A percentile compares a stretch with the other conserved stretches of the same genome.
Conservation (phyloP, 2,888 invertebrate species). For the Crioceris asparagi region DNA sequence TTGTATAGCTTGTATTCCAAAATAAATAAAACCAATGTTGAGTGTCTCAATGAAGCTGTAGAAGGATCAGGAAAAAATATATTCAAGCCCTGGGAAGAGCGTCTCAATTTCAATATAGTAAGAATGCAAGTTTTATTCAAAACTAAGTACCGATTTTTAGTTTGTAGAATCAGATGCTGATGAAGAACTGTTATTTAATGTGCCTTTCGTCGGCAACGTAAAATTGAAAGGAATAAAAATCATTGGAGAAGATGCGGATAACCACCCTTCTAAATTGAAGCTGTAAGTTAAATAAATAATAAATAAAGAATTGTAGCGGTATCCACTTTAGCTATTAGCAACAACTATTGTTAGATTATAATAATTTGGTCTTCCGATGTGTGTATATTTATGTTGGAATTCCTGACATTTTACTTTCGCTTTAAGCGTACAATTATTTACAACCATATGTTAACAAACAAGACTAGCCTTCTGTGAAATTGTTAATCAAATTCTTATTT, state of each 20-base stretch:
- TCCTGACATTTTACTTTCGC: too few species aligned
- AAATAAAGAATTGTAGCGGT: not conserved
- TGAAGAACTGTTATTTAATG: constrained; percentile 90
- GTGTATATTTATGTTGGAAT: too few species aligned
- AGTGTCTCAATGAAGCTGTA: constrained; percentile 80
- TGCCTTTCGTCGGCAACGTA: constrained; percentile 92
- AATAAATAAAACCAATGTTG: constrained; percentile 77
- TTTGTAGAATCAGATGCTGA: constrained; percentile 95
- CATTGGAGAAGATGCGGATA: constrained; percentile 77
- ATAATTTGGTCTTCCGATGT: too few species aligned
- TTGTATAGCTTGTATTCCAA: constrained; percentile 79
- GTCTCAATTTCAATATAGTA: constrained; percentile 68
- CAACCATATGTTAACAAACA: not conserved
- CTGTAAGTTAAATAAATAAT: constrained; percentile 51
- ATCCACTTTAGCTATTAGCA: not conserved
- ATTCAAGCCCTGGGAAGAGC: constrained; percentile 86
- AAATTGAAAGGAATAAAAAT: constrained; percentile 91
- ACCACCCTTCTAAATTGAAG: constrained; percentile 78
- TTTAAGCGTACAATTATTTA: not conserved
- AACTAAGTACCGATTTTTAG: constrained; percentile 39
- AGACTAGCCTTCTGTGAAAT: not conserved
- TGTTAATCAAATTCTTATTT: constrained; percentile 16
- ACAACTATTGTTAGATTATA: too few species aligned
- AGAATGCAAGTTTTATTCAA: constrained; percentile 18
- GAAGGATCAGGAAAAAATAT: constrained; percentile 83